Evolutionary conservation across 2,113 vertebrate genomes (phyloP).

Genomic region (Nibea coibor): DNA sequence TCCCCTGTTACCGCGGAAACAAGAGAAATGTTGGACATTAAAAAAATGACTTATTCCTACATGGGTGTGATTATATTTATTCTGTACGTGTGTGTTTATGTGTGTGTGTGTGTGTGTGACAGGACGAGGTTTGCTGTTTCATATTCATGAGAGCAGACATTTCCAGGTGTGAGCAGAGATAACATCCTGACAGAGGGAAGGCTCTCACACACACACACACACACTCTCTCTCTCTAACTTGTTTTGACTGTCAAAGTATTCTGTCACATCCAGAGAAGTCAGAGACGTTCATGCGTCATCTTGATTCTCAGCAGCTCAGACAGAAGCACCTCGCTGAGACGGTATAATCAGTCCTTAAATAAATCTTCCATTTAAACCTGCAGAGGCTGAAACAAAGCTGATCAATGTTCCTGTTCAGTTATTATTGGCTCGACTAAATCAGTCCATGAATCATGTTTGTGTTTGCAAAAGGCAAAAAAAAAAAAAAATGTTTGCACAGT

Average conservation of each 20-base stretch:
- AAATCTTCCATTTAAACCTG: neutral
- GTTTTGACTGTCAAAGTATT: constrained; percentile 34
- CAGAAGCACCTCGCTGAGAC: constrained; percentile 9
- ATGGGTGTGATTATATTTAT: constrained; percentile 47
- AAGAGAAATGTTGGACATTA: constrained; percentile 83
- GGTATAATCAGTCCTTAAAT: neutral
- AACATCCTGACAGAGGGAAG: constrained; percentile 19
- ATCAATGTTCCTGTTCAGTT: neutral
- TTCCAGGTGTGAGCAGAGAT: constrained; percentile 26
- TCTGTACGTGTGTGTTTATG: constrained; percentile 32
- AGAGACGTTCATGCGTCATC: constrained; percentile 26
- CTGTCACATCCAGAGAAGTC: constrained; percentile 42
- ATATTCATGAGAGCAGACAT: constrained; percentile 53
- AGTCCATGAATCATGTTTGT: neutral
- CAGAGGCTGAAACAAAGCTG: neutral
- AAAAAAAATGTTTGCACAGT: no score
- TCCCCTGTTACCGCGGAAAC: constrained; percentile 77
- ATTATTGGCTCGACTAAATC: neutral
- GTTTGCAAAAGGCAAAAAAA: no score
- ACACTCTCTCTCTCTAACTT: neutral
- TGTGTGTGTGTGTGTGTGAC: neutral
- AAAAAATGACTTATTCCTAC: constrained; percentile 81
- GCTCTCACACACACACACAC: neutral
- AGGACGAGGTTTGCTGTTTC: constrained; percentile 16
- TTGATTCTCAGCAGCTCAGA: neutral